Evolutionary conservation across 1,140 invertebrate genomes (phyloP).

Genomic region (Phthorimaea operculella): DNA sequence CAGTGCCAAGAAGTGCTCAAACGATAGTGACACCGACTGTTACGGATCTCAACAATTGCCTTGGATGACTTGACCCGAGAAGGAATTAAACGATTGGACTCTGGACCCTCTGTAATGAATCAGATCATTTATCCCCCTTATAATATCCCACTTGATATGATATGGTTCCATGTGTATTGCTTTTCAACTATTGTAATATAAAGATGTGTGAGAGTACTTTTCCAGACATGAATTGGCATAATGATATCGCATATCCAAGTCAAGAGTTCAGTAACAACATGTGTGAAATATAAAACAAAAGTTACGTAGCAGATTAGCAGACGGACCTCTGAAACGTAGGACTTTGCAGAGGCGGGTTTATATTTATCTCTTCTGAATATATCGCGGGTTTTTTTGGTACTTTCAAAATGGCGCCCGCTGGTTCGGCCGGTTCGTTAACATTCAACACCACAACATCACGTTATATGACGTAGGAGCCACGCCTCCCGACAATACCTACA

Average conservation of each 20-base stretch:
- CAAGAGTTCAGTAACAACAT: not conserved
- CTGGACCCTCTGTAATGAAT: constrained; percentile 4
- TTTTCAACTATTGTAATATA: not conserved
- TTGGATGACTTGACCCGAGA: not conserved
- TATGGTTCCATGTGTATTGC: too few relatives aligned
- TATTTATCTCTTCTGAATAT: too few relatives aligned
- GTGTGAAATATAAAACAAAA: not conserved
- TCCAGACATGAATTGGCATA: not conserved
- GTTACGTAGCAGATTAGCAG: not conserved
- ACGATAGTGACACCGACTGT: not conserved
- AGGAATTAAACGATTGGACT: constrained; percentile 6
- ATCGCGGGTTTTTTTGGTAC: too few relatives aligned
- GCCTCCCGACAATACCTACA: not conserved
- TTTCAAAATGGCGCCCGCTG: not conserved
- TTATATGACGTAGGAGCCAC: not conserved
- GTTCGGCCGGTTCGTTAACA: not conserved
- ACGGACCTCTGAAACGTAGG: too few relatives aligned
- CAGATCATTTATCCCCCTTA: not conserved
- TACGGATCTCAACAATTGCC: constrained; percentile 12
- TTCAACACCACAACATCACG: not conserved
- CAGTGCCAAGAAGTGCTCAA: not conserved
- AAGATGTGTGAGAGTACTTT: not conserved
- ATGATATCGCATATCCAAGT: not conserved
- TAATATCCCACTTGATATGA: too few relatives aligned
- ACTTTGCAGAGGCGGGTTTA: too few relatives aligned